Conservation (phyloP, 2,797 vertebrate species). For the Eupleurogrammus muticus region DNA sequence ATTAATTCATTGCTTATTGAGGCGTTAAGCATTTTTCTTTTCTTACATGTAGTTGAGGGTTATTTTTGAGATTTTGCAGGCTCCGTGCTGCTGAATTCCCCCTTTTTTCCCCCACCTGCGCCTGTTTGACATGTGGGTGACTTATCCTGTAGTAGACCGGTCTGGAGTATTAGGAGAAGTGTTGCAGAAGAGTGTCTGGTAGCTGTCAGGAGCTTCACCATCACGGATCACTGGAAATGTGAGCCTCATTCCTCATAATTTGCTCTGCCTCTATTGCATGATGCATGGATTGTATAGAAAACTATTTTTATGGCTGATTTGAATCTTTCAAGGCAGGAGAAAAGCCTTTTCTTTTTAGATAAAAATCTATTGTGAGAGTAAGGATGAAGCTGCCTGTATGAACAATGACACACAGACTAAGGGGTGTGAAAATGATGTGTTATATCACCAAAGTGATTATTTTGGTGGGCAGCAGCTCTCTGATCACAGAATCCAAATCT, state of each 20-base stretch:
- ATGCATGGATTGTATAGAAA: slow-evolving; percentile 1
- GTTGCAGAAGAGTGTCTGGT: slow-evolving; percentile 18
- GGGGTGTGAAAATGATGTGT: background rate
- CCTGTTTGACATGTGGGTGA: slow-evolving; percentile 15
- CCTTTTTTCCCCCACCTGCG: background rate
- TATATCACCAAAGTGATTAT: background rate
- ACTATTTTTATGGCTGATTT: slow-evolving; percentile 1
- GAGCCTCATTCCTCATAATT: slow-evolving; percentile 1
- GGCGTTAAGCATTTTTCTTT: background rate
- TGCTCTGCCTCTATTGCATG: background rate
- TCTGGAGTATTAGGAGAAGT: slow-evolving; percentile 19
- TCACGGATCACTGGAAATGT: slow-evolving; percentile 19
- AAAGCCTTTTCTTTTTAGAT: background rate
- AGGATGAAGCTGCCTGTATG: too few relatives aligned
- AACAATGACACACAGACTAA: too few relatives aligned
- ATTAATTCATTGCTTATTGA: background rate
- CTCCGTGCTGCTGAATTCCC: background rate
- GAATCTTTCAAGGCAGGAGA: background rate
- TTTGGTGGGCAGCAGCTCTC: background rate
- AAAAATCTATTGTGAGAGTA: too few relatives aligned
- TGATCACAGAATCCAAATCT: background rate
- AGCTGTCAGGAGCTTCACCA: slow-evolving; percentile 19
- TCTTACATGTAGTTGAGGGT: background rate
- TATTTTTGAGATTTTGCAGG: background rate
- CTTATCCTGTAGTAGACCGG: slow-evolving; percentile 9